Evolutionary conservation across 92 coral and sea anemone genomes (phyloP), one percentile per base, ranked within the genome.

Genomic region (Chrysogorgia sp.): DNA sequence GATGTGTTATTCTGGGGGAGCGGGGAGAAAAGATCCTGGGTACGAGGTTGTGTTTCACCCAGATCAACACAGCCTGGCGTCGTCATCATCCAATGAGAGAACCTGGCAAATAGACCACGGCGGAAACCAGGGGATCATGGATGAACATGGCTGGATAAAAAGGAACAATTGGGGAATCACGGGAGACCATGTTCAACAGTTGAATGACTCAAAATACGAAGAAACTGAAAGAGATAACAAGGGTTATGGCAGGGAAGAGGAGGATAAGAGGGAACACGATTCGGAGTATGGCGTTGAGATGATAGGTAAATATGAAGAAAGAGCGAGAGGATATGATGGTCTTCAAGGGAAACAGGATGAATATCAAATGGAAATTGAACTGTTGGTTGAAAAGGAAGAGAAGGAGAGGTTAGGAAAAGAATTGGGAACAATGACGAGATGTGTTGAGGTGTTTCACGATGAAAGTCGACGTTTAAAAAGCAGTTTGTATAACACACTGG

Each of bases 331-430:
- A 28, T 28, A 24, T 13, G 35, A 17, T 28, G 65, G 65, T n/a
- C n/a, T n/a, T n/a, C n/a, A 47, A 15, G 17, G 7, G 10, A n/a
- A 47, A 7, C 7, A 47, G 10, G 53, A 43, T 34, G 47, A 69
- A 69, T 28, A 69, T 53, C 56, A 45, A 6, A 49, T 88, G 63
- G 71, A 71, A 56, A 77, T 74, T 5, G 88, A 83, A 30, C 33
- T 83, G 67, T 43, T 45, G 19, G 5, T 56, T 63, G 82, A 83
- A 66, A 76, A 67, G 20, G 67, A 76, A 29, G 77, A 83, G 28
- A 66, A 19, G 12, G 77, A 50, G 53, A 37, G 76, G 13, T 66
- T 83, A n/a, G 34, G 40, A 37, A 33, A 32, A 20, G 56, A 43
- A 15, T 15, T 75, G 32, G 24, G 23, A 65, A 79, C 58, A 25